Base-by-base conservation (phyloP, 2,888 invertebrate species). In the Rotaria sp. region DNA sequence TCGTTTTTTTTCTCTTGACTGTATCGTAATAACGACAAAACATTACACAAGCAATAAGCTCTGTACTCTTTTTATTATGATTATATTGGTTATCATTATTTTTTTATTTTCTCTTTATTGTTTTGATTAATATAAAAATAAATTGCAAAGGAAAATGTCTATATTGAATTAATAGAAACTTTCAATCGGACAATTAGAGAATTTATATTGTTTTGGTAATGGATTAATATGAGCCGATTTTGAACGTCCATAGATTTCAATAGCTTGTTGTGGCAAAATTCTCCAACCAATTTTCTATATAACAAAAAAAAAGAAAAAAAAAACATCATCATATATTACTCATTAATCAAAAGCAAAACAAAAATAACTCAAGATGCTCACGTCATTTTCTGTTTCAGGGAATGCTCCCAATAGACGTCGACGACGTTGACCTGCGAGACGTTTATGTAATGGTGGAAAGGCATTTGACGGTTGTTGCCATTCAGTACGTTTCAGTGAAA, bases 111-210 rank as follows among this genome's bases (percentile, higher is more conserved):
- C 11, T 45, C 15, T 13, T 1, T 50, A 15, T 50, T 15, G 18
- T 50, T 18, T 50, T 50, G 50, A 50, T 50, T 30, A 67, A 67
- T n/a, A 59, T 59, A n/a, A n/a, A 30, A 59, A 59, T 59, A 59
- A 59, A 59, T n/a, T 59, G n/a, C 57, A 59, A 30, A 59, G n/a
- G 26, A 8, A 59, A 30, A 59, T 59, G n/a, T 59, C 57, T 30
- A 45, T 30, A n/a, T 8, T 3, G 8, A 45, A 45, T 80, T n/a
- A 80, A 45, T 45, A 26, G 1, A 80, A 45, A 38, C 75, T 80
- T 80, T 80, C 75, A 15, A 80, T n/a, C 18, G 75, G 75, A 45
- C 41, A 45, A 45, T n/a, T 80, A 45, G 75, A 80, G n/a, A 80
- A 26, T 30, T 45, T 80, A 41, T 26, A 80, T 80, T 45, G 35